phyloP scores from a whole-genome alignment of 2,797 vertebrate species.

The Hyperoplus lanceolatus region DNA sequence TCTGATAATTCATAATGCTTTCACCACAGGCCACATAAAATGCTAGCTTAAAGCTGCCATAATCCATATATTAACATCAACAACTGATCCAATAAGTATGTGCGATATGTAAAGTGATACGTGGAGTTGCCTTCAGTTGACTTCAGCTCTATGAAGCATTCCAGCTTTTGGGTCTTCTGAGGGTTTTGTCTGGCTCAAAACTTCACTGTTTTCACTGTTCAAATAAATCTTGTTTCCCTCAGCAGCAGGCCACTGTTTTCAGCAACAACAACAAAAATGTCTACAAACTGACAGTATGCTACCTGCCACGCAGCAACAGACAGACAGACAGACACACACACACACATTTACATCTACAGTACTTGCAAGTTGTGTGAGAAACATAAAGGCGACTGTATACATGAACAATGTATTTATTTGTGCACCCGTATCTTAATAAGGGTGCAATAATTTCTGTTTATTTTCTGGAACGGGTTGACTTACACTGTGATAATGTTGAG shows the following conservation, averaged over 20 bases:
- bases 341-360: no score
- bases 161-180: neutral
- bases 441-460: slow-evolving; percentile 19
- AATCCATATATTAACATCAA: slow-evolving; percentile 14
- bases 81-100: neutral
- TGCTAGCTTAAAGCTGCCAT: slow-evolving; percentile 6
- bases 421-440: slow-evolving; percentile 1
- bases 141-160: neutral
- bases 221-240: neutral
- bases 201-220: neutral
- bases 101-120: slow-evolving; percentile 9
- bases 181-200: neutral
- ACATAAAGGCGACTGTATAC: neutral
- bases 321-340: neutral
- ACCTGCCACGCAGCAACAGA: no score
- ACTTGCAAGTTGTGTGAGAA: neutral
- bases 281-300: no score
- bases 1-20: slow-evolving; percentile 9
- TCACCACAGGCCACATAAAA: slow-evolving; percentile 10
- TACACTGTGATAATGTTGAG: slow-evolving; percentile 19
- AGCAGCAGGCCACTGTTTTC: neutral
- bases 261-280: neutral
- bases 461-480: neutral
- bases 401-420: slow-evolving; percentile 16
- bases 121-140: neutral